Base-by-base conservation (phyloP, 2,888 invertebrate species). In the Nymphalis c-album region DNA sequence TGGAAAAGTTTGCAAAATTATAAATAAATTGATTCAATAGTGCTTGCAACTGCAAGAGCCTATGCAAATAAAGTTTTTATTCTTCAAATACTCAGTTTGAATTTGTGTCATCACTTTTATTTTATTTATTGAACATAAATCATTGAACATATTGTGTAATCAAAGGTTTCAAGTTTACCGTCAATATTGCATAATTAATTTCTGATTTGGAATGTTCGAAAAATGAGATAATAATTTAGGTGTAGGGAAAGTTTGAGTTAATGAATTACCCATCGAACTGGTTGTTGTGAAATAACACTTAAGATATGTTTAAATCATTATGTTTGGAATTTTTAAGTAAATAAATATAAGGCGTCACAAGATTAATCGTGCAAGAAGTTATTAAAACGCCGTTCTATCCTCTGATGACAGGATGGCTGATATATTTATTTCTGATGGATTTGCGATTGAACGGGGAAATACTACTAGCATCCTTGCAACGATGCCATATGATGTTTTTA, bases 241-340 rank as follows among this genome's bases (percentile, higher is more conserved):
- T n/a, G 10, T 35, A 57, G 57, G 57, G 57, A 57, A 57, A 57
- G 57, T 35, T 57, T 31, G n/a, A 10, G 17, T 16, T 31, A n/a
- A 40, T 57, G 18, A 57, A 57, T 18, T 57, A 40, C 40, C 10
- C 18, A 57, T 57, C 57, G 13, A 57, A 57, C 57, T 10, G 13
- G 57, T 57, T 57, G 18, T 40, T 59, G 40, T 46, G 13, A 59
- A 40, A 35, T 51, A 48, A 8, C 35, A 26, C 7, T 8, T n/a
- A 6, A 48, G 2, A 53, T 20, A 20, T 18, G 47, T n/a, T 17
- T 18, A 50, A 50, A 20, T 18, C 20, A 18, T 48, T 7, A 8
- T 40, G 2, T 10, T 40, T 40, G 8, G 8, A 10, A 40, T 13
- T 17, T n/a, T 48, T 48, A n/a, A n/a, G 48, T 53, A 26, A 26